A percentile compares a stretch with the other conserved stretches of the same genome.
Evolutionary conservation across 92 coral and sea anemone species (phyloP).

Genomic region (Blastomussa wellsi): DNA sequence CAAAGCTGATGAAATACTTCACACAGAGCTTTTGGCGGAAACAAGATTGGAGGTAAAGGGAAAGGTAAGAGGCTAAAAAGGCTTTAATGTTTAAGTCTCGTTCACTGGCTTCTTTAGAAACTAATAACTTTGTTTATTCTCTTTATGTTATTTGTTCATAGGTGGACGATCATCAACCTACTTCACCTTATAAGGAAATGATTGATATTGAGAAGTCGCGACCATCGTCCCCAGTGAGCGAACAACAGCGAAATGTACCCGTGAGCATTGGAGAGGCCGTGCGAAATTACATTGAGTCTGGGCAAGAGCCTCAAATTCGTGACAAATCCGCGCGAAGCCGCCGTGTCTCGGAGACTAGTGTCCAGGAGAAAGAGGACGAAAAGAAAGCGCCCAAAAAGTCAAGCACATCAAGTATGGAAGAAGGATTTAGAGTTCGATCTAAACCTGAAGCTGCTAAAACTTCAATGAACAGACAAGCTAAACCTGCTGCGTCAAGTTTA

Average conservation of each 20-base stretch:
- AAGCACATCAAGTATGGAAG: background rate
- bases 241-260: conserved; percentile 51
- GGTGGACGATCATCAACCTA: conserved; percentile 30
- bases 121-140: background rate
- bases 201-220: conserved; percentile 80
- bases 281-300: conserved; percentile 64
- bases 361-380: conserved; percentile 34
- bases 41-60: conserved; percentile 17
- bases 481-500: conserved; percentile 14
- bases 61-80: conserved; percentile 1
- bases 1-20: conserved; percentile 44
- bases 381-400: conserved; percentile 6
- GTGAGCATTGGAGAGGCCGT: conserved; percentile 73
- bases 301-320: conserved; percentile 76
- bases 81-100: background rate
- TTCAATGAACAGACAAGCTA: conserved; percentile 2
- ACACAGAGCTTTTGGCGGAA: conserved; percentile 25
- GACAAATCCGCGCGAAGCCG: conserved; percentile 63
- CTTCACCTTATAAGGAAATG: conserved; percentile 57
- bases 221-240: conserved; percentile 66
- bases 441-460: conserved; percentile 32
- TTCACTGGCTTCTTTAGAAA: background rate
- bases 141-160: background rate
- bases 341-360: conserved; percentile 42
- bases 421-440: background rate